Evolutionary conservation across 2,888 invertebrate genomes (phyloP).

Genomic region (Lobophora halterata): DNA sequence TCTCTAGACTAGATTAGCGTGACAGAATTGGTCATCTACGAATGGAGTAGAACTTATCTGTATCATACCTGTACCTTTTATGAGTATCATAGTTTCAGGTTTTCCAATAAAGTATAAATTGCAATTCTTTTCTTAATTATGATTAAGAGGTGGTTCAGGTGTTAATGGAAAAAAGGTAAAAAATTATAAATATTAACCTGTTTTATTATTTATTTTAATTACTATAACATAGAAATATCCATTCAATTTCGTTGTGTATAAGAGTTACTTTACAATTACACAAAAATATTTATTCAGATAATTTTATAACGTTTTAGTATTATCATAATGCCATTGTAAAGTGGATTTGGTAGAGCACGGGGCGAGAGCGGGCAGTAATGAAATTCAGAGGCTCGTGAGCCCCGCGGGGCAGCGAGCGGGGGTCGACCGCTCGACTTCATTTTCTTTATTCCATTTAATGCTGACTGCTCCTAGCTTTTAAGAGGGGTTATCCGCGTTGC

Average conservation of each 20-base stretch:
- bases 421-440: slow-evolving; percentile 73
- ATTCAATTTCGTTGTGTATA: slow-evolving; percentile 38
- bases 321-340: slow-evolving; percentile 79
- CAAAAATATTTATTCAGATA: slow-evolving; percentile 73
- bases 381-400: slow-evolving; percentile 71
- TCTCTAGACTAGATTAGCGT: slow-evolving; percentile 52
- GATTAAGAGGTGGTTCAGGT: too few species aligned
- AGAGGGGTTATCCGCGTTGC: slow-evolving; percentile 80
- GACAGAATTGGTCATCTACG: slow-evolving; percentile 64
- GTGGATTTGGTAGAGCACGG: slow-evolving; percentile 71
- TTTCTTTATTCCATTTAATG: slow-evolving; percentile 81
- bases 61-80: too few species aligned
- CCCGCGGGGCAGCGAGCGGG: slow-evolving; percentile 30
- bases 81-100: too few species aligned
- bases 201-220: too few species aligned
- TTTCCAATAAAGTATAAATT: too few species aligned
- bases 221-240: neutral
- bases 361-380: slow-evolving; percentile 61
- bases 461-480: slow-evolving; percentile 81
- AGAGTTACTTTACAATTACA: slow-evolving; percentile 69
- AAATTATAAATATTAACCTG: too few species aligned
- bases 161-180: too few species aligned
- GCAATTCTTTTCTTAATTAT: too few species aligned
- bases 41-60: slow-evolving; percentile 34
- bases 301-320: slow-evolving; percentile 77